phyloP scores from a whole-genome alignment of 2,888 invertebrate species.

The Callyntrura sp. region DNA sequence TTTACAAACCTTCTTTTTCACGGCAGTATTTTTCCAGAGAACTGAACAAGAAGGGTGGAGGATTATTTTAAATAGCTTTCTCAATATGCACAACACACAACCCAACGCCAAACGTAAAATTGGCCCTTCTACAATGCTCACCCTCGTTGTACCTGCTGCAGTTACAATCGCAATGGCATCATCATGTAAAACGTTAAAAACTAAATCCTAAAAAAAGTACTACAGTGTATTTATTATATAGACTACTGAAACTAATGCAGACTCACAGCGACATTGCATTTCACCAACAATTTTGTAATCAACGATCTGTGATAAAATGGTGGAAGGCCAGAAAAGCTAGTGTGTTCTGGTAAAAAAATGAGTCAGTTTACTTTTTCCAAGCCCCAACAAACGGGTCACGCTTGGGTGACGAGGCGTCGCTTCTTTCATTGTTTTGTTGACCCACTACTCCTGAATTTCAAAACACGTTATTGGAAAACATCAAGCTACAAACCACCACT shows the following conservation, averaged over 20 bases:
- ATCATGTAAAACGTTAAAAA: not conserved
- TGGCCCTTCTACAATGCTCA: not conserved
- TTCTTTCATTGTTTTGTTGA: conserved; percentile 69
- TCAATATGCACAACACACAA: not conserved
- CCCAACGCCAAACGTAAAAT: not conserved
- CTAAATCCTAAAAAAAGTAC: not conserved
- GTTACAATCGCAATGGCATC: not conserved
- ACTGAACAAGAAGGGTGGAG: not conserved
- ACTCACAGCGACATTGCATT: conserved; percentile 9
- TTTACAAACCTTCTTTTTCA: conserved; percentile 25
- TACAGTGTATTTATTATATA: not conserved
- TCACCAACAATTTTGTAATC: conserved; percentile 49
- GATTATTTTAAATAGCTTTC: not conserved
- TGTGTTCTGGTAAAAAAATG: conserved; percentile 56
- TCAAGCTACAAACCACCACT: not conserved
- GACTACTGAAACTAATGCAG: no score
- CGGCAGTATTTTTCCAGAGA: not conserved
- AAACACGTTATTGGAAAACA: conserved; percentile 41
- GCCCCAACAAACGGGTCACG: conserved; percentile 63
- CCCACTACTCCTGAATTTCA: conserved; percentile 71
- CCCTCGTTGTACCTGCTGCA: not conserved
- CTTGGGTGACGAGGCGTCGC: conserved; percentile 75
- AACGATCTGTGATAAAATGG: conserved; percentile 58
- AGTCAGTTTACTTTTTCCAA: conserved; percentile 69
- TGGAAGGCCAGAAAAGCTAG: conserved; percentile 8